Evolutionary conservation across 2,888 invertebrate genomes (phyloP), one percentile per base, ranked within the genome.

Genomic region (Mesorhabditis spiculigera): DNA sequence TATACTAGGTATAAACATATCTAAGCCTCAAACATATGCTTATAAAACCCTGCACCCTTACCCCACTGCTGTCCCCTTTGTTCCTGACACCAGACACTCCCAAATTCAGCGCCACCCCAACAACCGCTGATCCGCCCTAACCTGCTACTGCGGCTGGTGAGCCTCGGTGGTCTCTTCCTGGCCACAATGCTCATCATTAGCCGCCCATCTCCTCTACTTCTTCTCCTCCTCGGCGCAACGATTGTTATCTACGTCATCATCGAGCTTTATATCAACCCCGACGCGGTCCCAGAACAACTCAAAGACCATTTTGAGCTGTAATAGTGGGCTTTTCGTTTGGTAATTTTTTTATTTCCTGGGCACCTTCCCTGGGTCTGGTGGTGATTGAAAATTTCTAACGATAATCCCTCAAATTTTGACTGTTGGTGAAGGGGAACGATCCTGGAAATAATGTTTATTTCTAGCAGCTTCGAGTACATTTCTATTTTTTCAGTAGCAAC

Each of bases 151-250:
- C 77, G 79, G 58, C 58, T 74, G 41, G 71, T 81, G 43, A 72
- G 83, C 28, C 71, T 80, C 68, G 68, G 75, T 16, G 75, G 82
- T 44, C 76, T 84, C n/a, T 70, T 78, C 61, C 63, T 71, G 45
- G 77, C 80, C 45, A 74, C 81, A 68, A 71, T 75, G 41, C 80
- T 84, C 72, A 77, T 84, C 63, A 71, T 81, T 66, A 75, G 74
- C 72, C 74, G 75, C 43, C 71, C 75, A 66, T 78, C 78, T n/a
- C 64, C 70, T 41, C 63, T 75, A 50, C 72, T 79, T 45, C 72
- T 74, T 67, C 16, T 78, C 58, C 71, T 78, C 58, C 75, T 74
- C n/a, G 71, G 71, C 8, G 68, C 78, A 50, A 73, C 77, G 3
- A 69, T 79, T 6, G 69, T 78, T 45, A 68, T 74, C 45, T 67